A percentile compares a stretch with the other conserved stretches of the same genome.
Evolutionary conservation across 2,797 vertebrate species (phyloP).

Genomic region (Onychomys arenicola): DNA sequence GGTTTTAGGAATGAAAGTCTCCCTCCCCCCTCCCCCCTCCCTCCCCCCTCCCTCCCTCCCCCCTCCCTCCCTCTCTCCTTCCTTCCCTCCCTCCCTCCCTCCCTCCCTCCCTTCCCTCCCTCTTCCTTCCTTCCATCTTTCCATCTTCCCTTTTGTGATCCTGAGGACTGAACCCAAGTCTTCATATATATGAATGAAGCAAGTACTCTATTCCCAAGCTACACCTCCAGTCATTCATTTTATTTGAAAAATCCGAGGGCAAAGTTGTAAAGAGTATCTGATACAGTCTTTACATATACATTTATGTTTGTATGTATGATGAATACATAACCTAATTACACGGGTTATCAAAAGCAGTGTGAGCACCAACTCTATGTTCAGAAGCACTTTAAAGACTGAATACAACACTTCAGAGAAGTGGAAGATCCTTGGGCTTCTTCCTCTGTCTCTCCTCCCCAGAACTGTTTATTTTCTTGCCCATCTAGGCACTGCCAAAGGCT

Average conservation of each 20-base stretch:
- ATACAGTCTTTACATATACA: background rate
- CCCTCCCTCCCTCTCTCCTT: no score
- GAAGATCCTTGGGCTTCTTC: no score
- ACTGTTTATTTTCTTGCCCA: background rate
- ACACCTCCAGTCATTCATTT: background rate
- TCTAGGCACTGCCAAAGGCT: background rate
- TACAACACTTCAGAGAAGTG: background rate
- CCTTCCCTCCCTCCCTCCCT: background rate
- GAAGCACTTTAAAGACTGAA: background rate
- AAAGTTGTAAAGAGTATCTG: background rate
- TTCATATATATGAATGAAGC: background rate
- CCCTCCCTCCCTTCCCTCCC: background rate
- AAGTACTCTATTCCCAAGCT: background rate
- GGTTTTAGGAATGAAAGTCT: background rate
- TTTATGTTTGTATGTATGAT: background rate
- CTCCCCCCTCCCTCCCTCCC: background rate
- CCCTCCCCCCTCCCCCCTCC: no score
- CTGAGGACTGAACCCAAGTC: background rate
- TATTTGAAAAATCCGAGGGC: background rate
- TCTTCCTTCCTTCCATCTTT: background rate
- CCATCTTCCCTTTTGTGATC: background rate
- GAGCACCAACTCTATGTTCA: background rate
- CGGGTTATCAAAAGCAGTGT: background rate
- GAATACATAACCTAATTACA: background rate
- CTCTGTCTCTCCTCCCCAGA: fast-evolving